phyloP scores from a whole-genome alignment of 2,113 vertebrate species.

The Eidolon helvum region DNA sequence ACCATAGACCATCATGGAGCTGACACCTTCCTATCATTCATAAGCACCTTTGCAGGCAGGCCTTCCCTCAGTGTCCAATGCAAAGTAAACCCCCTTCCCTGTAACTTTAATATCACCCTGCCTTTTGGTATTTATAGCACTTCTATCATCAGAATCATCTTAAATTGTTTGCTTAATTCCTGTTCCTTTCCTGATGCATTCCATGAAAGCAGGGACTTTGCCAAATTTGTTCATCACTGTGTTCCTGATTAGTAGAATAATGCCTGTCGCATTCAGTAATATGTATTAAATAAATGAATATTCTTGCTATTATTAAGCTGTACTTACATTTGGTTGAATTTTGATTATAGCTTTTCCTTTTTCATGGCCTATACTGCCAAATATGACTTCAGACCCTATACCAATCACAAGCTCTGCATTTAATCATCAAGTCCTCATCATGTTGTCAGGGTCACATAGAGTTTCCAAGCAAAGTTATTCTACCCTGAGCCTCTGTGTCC shows the following conservation, averaged over 20 bases:
- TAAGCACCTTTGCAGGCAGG: rapidly evolving
- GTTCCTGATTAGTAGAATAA: not conserved
- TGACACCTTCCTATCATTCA: not conserved
- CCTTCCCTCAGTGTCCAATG: not conserved
- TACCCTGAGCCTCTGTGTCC: not conserved
- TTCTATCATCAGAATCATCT: not conserved
- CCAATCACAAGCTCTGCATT: not conserved
- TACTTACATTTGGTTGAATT: not conserved
- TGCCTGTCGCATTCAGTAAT: not conserved
- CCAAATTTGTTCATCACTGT: not conserved
- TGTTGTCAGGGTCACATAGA: not conserved
- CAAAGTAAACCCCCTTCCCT: not conserved
- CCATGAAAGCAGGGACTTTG: not conserved
- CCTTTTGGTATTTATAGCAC: no score
- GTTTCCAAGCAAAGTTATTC: not conserved
- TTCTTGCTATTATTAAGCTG: not conserved
- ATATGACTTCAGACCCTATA: not conserved
- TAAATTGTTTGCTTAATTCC: not conserved
- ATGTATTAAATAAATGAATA: not conserved
- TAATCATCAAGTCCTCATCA: not conserved
- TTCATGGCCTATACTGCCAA: not conserved
- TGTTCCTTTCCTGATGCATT: not conserved
- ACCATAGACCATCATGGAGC: not conserved
- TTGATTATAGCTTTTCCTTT: not conserved
- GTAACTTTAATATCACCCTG: not conserved